Evolutionary conservation across 2,888 invertebrate species (phyloP).

Genomic region (Aromia moschata): DNA sequence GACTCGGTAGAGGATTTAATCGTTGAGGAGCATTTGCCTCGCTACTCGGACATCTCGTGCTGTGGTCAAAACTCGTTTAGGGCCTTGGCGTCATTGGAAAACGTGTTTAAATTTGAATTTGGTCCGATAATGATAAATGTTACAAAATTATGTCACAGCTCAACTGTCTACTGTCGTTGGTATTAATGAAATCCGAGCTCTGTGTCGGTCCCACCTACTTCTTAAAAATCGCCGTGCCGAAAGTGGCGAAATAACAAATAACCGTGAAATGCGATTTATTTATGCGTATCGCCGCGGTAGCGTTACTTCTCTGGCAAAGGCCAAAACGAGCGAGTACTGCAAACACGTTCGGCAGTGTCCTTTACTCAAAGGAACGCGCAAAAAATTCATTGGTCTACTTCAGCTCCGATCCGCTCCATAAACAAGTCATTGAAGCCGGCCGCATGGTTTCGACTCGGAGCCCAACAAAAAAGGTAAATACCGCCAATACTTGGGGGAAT

Average conservation of each 20-base stretch:
- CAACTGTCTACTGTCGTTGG: too few species aligned
- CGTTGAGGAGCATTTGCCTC: too few species aligned
- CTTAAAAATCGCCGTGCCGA: background rate
- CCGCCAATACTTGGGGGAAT: background rate
- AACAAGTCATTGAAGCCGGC: slow-evolving; percentile 7
- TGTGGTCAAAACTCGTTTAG: too few species aligned
- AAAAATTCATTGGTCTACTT: slow-evolving; percentile 22
- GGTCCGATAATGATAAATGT: too few species aligned
- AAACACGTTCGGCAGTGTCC: background rate
- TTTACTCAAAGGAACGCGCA: background rate
- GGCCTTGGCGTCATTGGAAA: too few species aligned
- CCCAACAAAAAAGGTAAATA: background rate
- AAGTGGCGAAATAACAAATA: background rate
- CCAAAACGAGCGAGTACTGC: background rate
- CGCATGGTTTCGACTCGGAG: background rate
- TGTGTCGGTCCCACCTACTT: background rate
- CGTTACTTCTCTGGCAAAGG: background rate
- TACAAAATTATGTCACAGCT: too few species aligned
- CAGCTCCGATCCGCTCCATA: slow-evolving; percentile 21
- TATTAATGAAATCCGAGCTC: too few species aligned
- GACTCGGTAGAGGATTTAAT: too few species aligned
- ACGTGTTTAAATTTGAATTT: too few species aligned
- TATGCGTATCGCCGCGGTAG: background rate
- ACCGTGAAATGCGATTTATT: background rate
- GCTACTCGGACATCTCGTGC: too few species aligned